Evolutionary conservation across 2,113 vertebrate genomes (phyloP), one percentile per base, ranked within the genome.

Genomic region (Platichthys flesus): DNA sequence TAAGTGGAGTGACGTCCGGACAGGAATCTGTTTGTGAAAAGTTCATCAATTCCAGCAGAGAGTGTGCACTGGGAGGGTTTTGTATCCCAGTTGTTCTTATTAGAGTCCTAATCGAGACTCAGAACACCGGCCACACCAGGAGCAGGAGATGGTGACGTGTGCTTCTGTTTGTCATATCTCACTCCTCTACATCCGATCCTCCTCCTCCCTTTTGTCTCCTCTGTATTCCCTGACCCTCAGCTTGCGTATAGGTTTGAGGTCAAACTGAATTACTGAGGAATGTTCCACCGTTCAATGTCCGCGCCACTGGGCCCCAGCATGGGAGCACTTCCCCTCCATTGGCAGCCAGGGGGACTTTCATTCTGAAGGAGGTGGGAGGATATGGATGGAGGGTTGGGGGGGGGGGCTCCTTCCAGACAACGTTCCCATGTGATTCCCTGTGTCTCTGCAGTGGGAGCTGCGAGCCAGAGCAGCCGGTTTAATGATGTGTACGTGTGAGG

Each of bases 251-350:
- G 82, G 83, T 79, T 67, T 69, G 77, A 84, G 94, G 94, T 95
- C 94, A 95, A 86, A 90, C 90, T 93, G 94, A 95, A 93, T 94
- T 93, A 93, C 90, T 82, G 83, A 90, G 94, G 91, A 93, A 93
- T 93, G 90, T 92, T 61, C 83, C 70, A 24, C 59, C 3, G 79
- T 85, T 89, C 89, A 89, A 85, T 89, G 83, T 86, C 77, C 9
- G 31, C 65, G 76, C 69, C 71, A 78, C 79, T 78, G 72, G 67
- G 90, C 82, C 90, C 78, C 92, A 87, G 89, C 92, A 85, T 91
- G 90, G 87, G 72, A 80, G 76, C 88, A 82, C 76, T 89, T 90
- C 89, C 88, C 84, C 83, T 90, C 78, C 88, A 88, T 81, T 88
- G 81, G 87, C 81, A 86, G 82, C 80, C 76, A 74, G 85, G 79